These are phyloP conservation scores for Amiota minor DNA, from an alignment of 2,888 invertebrate species.

Conservation along the genomic window DNA sequence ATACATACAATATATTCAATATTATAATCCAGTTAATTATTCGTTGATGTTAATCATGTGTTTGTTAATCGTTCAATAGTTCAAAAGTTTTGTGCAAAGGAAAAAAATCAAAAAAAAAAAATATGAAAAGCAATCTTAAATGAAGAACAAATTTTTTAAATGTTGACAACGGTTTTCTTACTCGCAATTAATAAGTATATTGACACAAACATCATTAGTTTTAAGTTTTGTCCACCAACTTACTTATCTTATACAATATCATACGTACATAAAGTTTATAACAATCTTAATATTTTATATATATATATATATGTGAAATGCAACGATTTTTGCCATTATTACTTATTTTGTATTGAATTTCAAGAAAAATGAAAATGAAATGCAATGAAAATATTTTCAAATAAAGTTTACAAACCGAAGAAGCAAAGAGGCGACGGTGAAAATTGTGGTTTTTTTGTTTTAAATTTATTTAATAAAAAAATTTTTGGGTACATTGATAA, in stretches of 20 bases:
- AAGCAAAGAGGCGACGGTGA: constrained; percentile 22
- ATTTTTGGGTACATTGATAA: too few species aligned
- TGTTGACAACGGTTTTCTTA: constrained; percentile 3
- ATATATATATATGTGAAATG: too few species aligned
- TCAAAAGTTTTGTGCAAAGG: constrained; percentile 33
- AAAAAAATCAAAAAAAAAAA: constrained; percentile 29
- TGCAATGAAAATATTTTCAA: constrained; percentile 10
- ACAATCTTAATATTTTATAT: background rate
- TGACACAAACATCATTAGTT: constrained; percentile 23
- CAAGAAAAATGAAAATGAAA: too few species aligned
- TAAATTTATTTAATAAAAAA: background rate
- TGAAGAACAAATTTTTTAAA: constrained; percentile 1
- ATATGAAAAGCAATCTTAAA: constrained; percentile 17
- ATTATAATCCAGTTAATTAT: too few species aligned
- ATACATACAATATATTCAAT: background rate
- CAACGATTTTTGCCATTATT: too few species aligned
- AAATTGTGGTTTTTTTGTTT: constrained; percentile 14
- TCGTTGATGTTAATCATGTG: background rate
- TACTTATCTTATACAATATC: too few species aligned
- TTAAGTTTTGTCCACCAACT: background rate
- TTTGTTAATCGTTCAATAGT: constrained; percentile 30
- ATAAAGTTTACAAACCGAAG: constrained; percentile 21
- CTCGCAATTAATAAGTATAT: constrained; percentile 25
- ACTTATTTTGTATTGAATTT: too few species aligned
- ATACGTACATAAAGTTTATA: constrained; percentile 16